These are phyloP conservation scores for Tretioscincus oriximinensis DNA, from an alignment of 2,113 vertebrate species.

Conservation along the genomic window DNA sequence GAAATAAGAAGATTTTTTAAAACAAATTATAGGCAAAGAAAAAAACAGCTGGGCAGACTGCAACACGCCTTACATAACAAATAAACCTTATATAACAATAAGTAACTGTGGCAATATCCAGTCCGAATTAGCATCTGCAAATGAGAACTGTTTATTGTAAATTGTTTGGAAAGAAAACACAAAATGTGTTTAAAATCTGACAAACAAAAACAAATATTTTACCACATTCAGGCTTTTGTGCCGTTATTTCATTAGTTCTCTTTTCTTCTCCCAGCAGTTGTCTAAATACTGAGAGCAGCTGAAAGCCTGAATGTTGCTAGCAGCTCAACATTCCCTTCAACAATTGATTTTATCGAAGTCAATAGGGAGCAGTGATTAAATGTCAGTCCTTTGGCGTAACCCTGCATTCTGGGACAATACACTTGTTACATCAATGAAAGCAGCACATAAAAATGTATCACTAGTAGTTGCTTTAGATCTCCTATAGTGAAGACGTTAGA, in stretches of 20 bases:
- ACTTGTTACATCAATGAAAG: constrained; percentile 42
- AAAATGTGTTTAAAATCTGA: background rate
- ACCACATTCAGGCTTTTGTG: constrained; percentile 9
- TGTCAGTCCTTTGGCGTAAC: background rate
- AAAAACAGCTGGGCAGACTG: constrained; percentile 10
- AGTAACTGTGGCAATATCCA: fast-evolving
- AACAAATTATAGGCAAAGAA: background rate
- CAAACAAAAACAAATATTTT: background rate
- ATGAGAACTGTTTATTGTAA: background rate
- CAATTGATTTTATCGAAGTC: constrained; percentile 53
- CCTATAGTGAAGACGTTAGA: constrained; percentile 48
- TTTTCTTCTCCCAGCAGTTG: background rate
- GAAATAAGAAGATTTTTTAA: constrained; percentile 21
- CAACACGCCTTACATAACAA: background rate
- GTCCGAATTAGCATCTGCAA: background rate
- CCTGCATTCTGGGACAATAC: constrained; percentile 33
- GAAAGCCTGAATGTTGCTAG: constrained; percentile 15
- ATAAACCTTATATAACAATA: background rate
- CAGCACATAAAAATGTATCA: constrained; percentile 37
- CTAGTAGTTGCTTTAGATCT: constrained; percentile 59
- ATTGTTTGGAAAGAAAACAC: background rate
- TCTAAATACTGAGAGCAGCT: constrained; percentile 14
- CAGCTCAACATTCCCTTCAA: constrained; percentile 11
- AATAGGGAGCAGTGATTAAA: constrained; percentile 42
- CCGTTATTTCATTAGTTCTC: background rate